phyloP scores from a whole-genome alignment of 2,888 invertebrate genomes.

The Drosophila borealis region DNA sequence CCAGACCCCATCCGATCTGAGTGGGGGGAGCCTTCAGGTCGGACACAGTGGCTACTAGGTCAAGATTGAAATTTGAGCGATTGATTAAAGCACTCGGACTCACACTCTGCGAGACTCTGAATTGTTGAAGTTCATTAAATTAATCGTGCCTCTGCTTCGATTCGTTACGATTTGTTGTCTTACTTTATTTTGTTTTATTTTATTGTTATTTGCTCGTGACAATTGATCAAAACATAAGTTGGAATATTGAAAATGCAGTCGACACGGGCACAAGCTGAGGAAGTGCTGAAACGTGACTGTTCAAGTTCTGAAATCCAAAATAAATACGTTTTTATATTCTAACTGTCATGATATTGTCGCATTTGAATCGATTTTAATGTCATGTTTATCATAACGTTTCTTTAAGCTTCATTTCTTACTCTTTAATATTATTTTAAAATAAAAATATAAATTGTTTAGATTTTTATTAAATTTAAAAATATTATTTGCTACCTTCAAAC shows the following conservation, averaged over 20 bases:
- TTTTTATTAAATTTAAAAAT: too few species aligned
- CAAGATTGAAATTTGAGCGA: conserved; percentile 75
- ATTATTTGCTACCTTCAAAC: neutral
- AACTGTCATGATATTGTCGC: neutral
- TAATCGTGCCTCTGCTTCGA: conserved; percentile 53
- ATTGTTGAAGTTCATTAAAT: conserved; percentile 57
- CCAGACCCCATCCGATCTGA: conserved; percentile 5
- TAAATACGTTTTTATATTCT: too few species aligned
- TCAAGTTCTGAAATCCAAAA: too few species aligned
- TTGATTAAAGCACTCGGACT: conserved; percentile 61
- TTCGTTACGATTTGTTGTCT: conserved; percentile 49
- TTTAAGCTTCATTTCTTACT: too few species aligned
- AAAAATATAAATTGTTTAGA: neutral
- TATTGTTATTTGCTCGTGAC: conserved; percentile 45
- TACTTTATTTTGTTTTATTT: conserved; percentile 9
- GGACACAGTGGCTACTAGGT: conserved; percentile 59
- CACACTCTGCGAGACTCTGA: conserved; percentile 17
- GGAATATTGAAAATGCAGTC: conserved; percentile 20
- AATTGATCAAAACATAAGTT: conserved; percentile 46
- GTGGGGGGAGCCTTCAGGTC: conserved; percentile 10
- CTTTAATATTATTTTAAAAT: neutral
- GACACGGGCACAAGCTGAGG: conserved; percentile 8
- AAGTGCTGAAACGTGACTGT: conserved; percentile 12
- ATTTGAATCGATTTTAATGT: neutral
- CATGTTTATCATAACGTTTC: too few species aligned